Percentiles rank a stretch among this genome's conserved stretches.
phyloP scores from a whole-genome alignment of 1,140 invertebrate genomes.

The Heliconius melpomene region DNA sequence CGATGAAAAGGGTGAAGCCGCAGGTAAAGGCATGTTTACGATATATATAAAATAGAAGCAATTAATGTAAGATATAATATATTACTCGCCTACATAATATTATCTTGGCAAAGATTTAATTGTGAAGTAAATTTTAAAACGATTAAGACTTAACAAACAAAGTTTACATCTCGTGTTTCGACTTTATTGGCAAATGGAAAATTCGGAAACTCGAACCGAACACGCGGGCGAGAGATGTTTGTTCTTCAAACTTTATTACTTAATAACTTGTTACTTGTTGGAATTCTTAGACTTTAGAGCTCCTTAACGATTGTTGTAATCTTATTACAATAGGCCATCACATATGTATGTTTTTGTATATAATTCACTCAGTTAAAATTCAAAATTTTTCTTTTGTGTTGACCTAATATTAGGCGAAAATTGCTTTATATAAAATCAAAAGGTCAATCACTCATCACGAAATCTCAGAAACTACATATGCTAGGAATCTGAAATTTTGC shows the following conservation, averaged over 20 bases:
- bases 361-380: no score
- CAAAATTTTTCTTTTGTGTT: no score
- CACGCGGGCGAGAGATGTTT: conserved; percentile 26
- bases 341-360: neutral
- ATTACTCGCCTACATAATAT: neutral
- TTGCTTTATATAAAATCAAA: no score
- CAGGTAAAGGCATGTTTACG: no score
- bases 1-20: no score
- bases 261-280: conserved; percentile 30
- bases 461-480: no score
- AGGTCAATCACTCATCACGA: no score
- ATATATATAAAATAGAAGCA: no score
- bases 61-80: neutral
- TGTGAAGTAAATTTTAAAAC: conserved; percentile 16
- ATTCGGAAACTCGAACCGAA: conserved; percentile 27
- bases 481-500: no score
- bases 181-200: conserved; percentile 30
- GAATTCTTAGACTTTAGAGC: conserved; percentile 25
- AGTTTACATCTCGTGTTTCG: conserved; percentile 30
- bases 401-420: no score
- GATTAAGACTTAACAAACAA: conserved; percentile 23
- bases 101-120: conserved; percentile 15
- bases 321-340: conserved; percentile 17
- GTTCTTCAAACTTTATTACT: conserved; percentile 27
- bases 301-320: conserved; percentile 29